These are phyloP conservation scores for Aphis gossypii DNA, from an alignment of 1,140 invertebrate genomes.

Conservation along the genomic window DNA sequence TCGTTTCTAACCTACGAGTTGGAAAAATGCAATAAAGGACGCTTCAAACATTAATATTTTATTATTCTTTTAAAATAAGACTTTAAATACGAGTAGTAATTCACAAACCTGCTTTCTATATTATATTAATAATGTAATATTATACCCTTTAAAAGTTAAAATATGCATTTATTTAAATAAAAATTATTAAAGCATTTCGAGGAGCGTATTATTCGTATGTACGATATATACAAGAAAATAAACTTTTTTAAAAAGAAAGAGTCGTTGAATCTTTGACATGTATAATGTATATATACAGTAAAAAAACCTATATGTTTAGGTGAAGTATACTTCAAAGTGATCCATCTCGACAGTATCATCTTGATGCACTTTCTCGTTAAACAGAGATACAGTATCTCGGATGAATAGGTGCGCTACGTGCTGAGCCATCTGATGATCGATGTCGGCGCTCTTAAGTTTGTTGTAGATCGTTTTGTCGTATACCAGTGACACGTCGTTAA, in stretches of 20 bases:
- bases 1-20: no score
- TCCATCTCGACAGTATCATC: conserved; percentile 94
- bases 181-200: background rate
- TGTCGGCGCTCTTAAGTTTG: conserved; percentile 82
- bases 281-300: background rate
- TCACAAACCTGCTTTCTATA: background rate
- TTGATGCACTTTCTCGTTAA: conserved; percentile 94
- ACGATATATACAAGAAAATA: background rate
- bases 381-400: conserved; percentile 94
- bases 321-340: conserved; percentile 88
- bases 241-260: background rate
- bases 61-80: background rate
- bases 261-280: background rate
- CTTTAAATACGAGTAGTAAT: background rate
- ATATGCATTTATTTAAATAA: background rate
- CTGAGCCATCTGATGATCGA: conserved; percentile 89
- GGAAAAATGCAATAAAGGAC: no score
- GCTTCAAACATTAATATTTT: background rate
- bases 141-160: background rate
- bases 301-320: conserved; percentile 58
- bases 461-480: conserved; percentile 86
- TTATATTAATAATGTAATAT: background rate
- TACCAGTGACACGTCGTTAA: conserved; percentile 89
- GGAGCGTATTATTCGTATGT: no score
- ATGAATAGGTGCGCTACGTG: conserved; percentile 99